Evolutionary conservation across 2,888 invertebrate genomes (phyloP).

Genomic region (Agriotes lineatus): DNA sequence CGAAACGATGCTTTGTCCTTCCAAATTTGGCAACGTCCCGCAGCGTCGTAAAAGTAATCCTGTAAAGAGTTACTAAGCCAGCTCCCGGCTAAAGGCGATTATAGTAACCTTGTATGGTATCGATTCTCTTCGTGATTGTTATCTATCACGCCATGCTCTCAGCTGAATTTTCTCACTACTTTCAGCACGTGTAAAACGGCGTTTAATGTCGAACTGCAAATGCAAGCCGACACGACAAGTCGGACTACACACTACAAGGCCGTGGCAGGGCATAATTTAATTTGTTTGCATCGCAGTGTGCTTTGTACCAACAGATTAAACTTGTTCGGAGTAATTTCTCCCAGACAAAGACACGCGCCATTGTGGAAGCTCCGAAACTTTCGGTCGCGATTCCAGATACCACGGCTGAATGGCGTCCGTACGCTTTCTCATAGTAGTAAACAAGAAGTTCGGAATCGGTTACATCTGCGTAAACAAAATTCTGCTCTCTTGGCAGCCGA

Average conservation of each 20-base stretch:
- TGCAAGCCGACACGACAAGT: background rate
- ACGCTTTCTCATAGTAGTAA: too few relatives aligned
- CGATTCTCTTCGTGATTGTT: background rate
- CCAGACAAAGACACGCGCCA: background rate
- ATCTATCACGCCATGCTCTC: conserved; percentile 7
- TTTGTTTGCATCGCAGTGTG: background rate
- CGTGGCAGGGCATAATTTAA: background rate
- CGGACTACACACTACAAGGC: background rate
- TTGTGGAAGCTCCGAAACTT: background rate
- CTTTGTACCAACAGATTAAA: conserved; percentile 4
- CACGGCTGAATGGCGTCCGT: too few relatives aligned
- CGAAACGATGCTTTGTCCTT: background rate
- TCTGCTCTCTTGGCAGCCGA: too few relatives aligned
- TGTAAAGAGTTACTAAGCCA: background rate
- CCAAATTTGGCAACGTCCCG: background rate
- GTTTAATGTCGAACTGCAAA: background rate
- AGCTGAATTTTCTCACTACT: background rate
- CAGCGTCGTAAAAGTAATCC: conserved; percentile 7
- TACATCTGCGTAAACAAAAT: too few relatives aligned
- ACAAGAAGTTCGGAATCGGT: too few relatives aligned
- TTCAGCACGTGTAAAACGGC: background rate
- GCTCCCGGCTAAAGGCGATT: background rate
- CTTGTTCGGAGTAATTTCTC: too few relatives aligned
- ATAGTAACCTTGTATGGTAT: conserved; percentile 15
- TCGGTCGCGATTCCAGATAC: too few relatives aligned